phyloP scores from a whole-genome alignment of 2,797 vertebrate species.

The Sarcophilus harrisii region DNA sequence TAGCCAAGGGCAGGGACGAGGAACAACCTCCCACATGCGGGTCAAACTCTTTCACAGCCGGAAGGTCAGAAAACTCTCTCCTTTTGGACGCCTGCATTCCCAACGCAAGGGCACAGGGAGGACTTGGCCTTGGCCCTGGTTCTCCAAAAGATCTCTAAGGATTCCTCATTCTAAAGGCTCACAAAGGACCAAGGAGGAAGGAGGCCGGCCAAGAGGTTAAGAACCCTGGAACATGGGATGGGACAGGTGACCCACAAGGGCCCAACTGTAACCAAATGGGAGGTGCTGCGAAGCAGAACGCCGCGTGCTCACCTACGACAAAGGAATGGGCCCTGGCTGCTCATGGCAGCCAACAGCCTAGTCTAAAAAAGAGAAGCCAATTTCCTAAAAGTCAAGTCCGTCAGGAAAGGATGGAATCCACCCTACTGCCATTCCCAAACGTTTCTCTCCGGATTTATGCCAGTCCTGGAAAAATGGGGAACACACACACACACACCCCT shows the following conservation, averaged over 20 bases:
- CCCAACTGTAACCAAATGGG: not conserved
- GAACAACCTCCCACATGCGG: not conserved
- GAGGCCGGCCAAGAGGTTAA: not conserved
- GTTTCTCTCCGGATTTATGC: not conserved
- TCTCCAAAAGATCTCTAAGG: slow-evolving; percentile 1
- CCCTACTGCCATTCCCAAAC: not conserved
- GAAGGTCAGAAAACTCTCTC: not conserved
- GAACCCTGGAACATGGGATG: no score
- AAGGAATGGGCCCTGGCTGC: not conserved
- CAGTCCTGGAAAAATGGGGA: not conserved
- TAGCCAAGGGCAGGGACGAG: not conserved
- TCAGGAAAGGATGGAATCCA: no score
- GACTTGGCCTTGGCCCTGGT: not conserved
- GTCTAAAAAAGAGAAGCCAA: not conserved
- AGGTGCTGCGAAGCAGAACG: not conserved
- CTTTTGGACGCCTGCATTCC: not conserved
- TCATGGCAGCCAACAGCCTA: not conserved
- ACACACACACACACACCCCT: no score
- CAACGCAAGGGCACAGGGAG: not conserved
- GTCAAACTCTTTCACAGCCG: not conserved
- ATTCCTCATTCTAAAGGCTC: slow-evolving; percentile 6
- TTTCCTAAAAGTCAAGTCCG: not conserved
- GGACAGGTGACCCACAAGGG: no score
- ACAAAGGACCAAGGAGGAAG: not conserved
- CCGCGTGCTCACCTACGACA: not conserved